Percentiles rank a stretch among this genome's conserved stretches.
These are phyloP conservation scores for Gadus macrocephalus DNA, from an alignment of 2,113 vertebrate species.

Conservation along the genomic window DNA sequence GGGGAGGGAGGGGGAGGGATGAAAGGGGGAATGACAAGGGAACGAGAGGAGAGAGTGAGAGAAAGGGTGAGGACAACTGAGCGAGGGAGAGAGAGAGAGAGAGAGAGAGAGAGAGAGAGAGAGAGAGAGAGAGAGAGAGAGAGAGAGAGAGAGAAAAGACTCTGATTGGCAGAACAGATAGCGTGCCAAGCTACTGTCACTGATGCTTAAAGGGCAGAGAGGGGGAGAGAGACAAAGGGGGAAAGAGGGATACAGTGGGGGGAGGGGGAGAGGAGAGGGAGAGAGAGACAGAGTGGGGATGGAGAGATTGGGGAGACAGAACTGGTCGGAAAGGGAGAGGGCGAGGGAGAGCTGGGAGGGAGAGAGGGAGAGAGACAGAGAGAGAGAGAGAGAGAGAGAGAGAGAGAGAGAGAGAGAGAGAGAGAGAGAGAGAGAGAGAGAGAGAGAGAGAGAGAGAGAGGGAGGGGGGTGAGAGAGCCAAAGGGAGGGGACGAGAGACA, in stretches of 20 bases:
- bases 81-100: conserved; percentile 23
- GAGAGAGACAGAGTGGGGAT: background rate
- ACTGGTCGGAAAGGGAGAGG: too few species aligned
- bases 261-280: conserved; percentile 1
- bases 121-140: conserved; percentile 10
- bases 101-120: conserved; percentile 44
- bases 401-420: too few species aligned
- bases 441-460: too few species aligned
- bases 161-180: conserved; percentile 60
- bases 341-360: too few species aligned
- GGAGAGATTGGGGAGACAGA: background rate
- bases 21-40: conserved; percentile 41
- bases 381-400: background rate
- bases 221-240: background rate
- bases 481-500: too few species aligned
- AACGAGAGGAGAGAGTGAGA: conserved; percentile 47
- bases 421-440: too few species aligned
- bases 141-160: conserved; percentile 4
- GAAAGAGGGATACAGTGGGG: background rate
- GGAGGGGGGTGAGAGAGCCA: too few species aligned
- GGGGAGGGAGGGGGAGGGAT: conserved; percentile 32
- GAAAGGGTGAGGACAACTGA: conserved; percentile 39
- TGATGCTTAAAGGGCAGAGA: conserved; percentile 35
- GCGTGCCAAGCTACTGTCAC: conserved; percentile 52
- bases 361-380: background rate